These are phyloP conservation scores for Cantharis lateralis DNA, from an alignment of 2,888 invertebrate genomes.

Conservation along the genomic window DNA sequence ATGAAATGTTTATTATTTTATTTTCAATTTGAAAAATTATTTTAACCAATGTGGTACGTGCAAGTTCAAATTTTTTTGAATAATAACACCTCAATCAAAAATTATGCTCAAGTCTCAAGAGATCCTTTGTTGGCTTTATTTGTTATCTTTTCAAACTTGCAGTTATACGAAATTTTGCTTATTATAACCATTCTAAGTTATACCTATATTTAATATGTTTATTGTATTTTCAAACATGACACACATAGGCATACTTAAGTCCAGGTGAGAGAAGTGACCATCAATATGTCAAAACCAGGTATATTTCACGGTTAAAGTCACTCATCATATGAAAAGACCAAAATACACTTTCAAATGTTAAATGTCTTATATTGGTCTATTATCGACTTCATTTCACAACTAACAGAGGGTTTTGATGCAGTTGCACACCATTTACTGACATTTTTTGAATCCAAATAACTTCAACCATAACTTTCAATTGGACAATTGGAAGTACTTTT, in stretches of 20 bases:
- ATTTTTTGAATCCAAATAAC: not conserved
- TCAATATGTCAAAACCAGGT: slow-evolving; percentile 29
- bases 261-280: slow-evolving; percentile 22
- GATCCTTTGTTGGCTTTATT: not conserved
- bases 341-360: slow-evolving; percentile 26
- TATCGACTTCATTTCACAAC: slow-evolving; percentile 34
- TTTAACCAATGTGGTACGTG: too few species aligned
- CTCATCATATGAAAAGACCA: slow-evolving; percentile 17
- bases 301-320: slow-evolving; percentile 29
- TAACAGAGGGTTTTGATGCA: slow-evolving; percentile 13
- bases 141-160: not conserved
- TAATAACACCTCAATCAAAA: not conserved
- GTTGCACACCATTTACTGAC: not conserved
- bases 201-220: not conserved
- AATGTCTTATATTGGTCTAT: slow-evolving; percentile 31
- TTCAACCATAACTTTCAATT: not conserved
- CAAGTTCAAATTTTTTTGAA: too few species aligned
- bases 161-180: not conserved
- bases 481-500: too few species aligned
- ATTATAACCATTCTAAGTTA: not conserved
- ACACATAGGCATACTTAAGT: slow-evolving; percentile 3
- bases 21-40: too few species aligned
- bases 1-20: too few species aligned
- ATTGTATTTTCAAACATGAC: not conserved
- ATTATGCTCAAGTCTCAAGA: not conserved